These are phyloP conservation scores for Thripadectes ignobilis DNA, from an alignment of 2,797 vertebrate species.

Conservation along the genomic window DNA sequence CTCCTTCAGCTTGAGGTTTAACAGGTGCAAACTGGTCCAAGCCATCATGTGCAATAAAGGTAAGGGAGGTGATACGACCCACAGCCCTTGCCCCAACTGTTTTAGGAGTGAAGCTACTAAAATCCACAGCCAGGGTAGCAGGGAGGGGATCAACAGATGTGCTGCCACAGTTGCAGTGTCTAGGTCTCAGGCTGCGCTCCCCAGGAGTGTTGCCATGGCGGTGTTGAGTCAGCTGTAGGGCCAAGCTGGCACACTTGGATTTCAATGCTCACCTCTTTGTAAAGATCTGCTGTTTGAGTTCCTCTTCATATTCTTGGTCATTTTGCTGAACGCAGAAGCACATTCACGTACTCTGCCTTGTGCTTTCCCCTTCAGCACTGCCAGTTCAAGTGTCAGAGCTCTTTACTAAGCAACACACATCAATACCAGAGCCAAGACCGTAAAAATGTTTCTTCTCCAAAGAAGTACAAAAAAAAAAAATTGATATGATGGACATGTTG, in stretches of 20 bases:
- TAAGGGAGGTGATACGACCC: not conserved
- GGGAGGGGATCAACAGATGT: accelerated
- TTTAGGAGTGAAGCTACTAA: not conserved
- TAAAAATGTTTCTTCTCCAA: not conserved
- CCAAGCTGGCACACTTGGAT: not conserved
- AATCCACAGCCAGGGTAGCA: accelerated
- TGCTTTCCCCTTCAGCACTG: not conserved
- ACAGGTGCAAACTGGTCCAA: not conserved
- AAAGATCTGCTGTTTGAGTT: not conserved
- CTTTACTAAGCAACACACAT: accelerated
- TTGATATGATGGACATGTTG: not conserved
- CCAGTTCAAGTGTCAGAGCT: not conserved
- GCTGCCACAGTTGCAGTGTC: not conserved
- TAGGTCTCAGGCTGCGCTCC: not conserved
- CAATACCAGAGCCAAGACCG: not conserved
- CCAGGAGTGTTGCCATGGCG: not conserved
- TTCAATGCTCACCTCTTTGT: accelerated
- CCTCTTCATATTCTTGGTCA: not conserved
- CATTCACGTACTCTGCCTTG: accelerated
- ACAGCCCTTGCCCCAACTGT: accelerated
- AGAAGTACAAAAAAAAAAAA: not conserved
- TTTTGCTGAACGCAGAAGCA: not conserved
- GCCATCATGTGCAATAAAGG: accelerated
- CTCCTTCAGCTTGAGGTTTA: not conserved
- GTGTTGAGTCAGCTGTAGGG: not conserved